phyloP scores from a whole-genome alignment of 2,797 vertebrate species.

The Borostomias antarcticus region DNA sequence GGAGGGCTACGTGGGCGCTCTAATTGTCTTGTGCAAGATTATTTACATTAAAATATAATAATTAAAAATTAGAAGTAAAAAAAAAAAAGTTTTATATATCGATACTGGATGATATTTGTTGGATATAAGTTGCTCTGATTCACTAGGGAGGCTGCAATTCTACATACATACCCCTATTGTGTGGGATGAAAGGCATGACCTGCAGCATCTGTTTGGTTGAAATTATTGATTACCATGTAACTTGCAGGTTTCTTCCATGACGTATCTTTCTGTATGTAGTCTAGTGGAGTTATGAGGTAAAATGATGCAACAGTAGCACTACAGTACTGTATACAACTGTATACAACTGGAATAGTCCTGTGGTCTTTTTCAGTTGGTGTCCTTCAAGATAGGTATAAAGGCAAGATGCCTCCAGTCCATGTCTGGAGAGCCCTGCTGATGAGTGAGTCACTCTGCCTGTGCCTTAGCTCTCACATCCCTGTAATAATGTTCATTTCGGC shows the following conservation, averaged over 20 bases:
- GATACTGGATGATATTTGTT: not conserved
- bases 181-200: not conserved
- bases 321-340: not conserved
- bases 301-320: not conserved
- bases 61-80: too few species aligned
- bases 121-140: too few species aligned
- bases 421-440: constrained; percentile 63
- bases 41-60: not conserved
- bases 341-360: not conserved
- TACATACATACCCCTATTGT: too few species aligned
- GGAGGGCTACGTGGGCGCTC: constrained; percentile 22
- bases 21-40: not conserved
- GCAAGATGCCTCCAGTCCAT: constrained; percentile 60
- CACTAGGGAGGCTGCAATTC: too few species aligned
- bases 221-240: not conserved
- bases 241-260: too few species aligned
- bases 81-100: not conserved
- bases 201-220: not conserved
- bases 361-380: not conserved
- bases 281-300: not conserved
- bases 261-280: too few species aligned
- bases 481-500: constrained; percentile 63
- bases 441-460: constrained; percentile 69
- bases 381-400: constrained; percentile 30
- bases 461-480: constrained; percentile 66